phyloP scores from a whole-genome alignment of 2,888 invertebrate genomes.

The Trissoscelio sp. region DNA sequence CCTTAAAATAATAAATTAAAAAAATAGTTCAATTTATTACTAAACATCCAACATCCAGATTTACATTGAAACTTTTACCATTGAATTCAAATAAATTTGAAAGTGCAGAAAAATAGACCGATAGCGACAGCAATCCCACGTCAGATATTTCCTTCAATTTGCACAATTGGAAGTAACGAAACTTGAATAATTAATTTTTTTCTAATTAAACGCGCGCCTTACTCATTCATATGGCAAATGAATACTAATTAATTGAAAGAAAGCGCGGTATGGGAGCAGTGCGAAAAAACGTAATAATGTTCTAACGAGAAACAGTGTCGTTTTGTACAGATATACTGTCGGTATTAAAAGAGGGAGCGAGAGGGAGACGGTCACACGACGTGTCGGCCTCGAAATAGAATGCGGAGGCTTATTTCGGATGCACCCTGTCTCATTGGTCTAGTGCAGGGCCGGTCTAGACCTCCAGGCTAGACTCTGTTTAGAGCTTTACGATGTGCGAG shows the following conservation, averaged over 20 bases:
- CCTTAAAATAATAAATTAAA: no score
- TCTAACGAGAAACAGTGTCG: conserved; percentile 47
- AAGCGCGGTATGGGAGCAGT: background rate
- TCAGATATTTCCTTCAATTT: conserved; percentile 17
- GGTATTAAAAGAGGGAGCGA: conserved; percentile 52
- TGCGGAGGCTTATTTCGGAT: conserved; percentile 80
- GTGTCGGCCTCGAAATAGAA: conserved; percentile 78
- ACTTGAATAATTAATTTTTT: conserved; percentile 14
- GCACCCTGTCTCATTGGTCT: conserved; percentile 77
- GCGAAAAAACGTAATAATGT: conserved; percentile 32
- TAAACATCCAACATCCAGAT: no score
- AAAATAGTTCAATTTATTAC: no score
- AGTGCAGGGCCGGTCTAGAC: conserved; percentile 80
- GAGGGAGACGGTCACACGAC: conserved; percentile 71
- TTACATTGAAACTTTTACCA: no score
- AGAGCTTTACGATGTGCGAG: conserved; percentile 74
- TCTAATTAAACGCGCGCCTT: conserved; percentile 9
- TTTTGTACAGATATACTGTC: conserved; percentile 51
- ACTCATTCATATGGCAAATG: conserved; percentile 6
- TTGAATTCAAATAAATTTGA: conserved; percentile 8
- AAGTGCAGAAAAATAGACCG: conserved; percentile 5
- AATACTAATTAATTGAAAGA: conserved; percentile 21
- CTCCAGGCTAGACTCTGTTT: conserved; percentile 78
- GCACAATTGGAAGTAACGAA: conserved; percentile 18
- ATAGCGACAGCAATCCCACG: conserved; percentile 1